Base-by-base conservation (phyloP, 2,113 vertebrate genomes). In the Psammodynastes pulverulentus region DNA sequence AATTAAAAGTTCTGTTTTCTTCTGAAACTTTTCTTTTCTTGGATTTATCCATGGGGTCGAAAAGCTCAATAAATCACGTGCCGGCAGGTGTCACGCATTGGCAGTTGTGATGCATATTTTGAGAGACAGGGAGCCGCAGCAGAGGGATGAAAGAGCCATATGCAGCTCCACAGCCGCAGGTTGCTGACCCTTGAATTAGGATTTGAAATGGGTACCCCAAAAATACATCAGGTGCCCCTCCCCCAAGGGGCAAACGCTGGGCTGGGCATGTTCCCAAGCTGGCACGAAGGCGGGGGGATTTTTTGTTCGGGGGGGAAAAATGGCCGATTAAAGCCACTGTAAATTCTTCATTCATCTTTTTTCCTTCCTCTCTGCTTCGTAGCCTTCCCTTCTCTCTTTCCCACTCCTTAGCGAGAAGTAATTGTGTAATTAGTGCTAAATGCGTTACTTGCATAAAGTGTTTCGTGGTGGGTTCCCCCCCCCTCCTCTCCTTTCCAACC, bases 341-440 rank as follows among this genome's bases (percentile, higher is more conserved):
- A 43, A 90, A 79, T 79, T 93, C 94, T 92, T 86, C 92, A 88
- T 89, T 89, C 26, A 89, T 89, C 72, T 92, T 43, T 92, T 43
- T 12, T 34, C 10, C 10, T 43, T 58, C 26, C 48, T 2, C 1
- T 29, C 43, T 23, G 21, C 79, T 43, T 29, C 93, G 92, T 34
- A 90, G 91, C 89, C 89, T 90, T 93, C 92, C 91, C 62, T 67
- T 49, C 29, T 89, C 48, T 84, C 79, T 85, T 0, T 48, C 91
- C 91, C 52, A 45, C 53, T 87, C 93, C 92, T 91, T 91, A 45
- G 19, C 84, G 6, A 9, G 92, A 95, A 94, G 88, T 95, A 95
- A 97, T 95, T 94, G 95, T 21, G 7, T 96, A 95, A 95, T 97
- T 97, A 95, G 92, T 95, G 89, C 94, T 54, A 53, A 95, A 95